Percentiles rank a stretch among this genome's conserved stretches.
Evolutionary conservation across 2,888 invertebrate species (phyloP).

Genomic region (Malthinus seriepunctatus): DNA sequence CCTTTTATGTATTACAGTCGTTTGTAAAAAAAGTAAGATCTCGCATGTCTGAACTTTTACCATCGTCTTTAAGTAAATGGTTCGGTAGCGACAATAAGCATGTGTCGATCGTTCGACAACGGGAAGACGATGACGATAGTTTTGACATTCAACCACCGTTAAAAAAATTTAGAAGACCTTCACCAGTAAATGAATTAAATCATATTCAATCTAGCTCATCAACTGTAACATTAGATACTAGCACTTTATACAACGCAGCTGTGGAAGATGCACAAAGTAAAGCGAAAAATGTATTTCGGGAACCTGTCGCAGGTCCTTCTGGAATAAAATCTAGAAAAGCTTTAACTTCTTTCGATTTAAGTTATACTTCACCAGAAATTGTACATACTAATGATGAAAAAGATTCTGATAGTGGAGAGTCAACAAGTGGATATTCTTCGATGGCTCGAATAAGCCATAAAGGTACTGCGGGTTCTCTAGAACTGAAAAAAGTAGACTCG

Average conservation of each 20-base stretch:
- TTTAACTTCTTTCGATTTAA: slow-evolving; percentile 18
- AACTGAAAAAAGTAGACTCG: slow-evolving; percentile 21
- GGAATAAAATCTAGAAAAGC: slow-evolving; percentile 42
- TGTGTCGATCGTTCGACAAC: slow-evolving; percentile 46
- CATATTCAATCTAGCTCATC: neutral
- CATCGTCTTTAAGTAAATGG: slow-evolving; percentile 63
- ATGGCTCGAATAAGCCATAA: slow-evolving; percentile 48
- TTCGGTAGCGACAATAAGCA: slow-evolving; percentile 48
- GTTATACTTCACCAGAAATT: neutral
- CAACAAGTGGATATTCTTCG: slow-evolving; percentile 63
- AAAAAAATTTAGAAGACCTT: slow-evolving; percentile 51
- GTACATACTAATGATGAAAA: slow-evolving; percentile 50
- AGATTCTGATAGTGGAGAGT: slow-evolving; percentile 62
- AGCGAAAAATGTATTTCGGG: slow-evolving; percentile 15
- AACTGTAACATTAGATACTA: neutral
- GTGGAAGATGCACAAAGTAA: neutral
- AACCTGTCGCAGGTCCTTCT: slow-evolving; percentile 51
- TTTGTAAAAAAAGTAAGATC: slow-evolving; percentile 71
- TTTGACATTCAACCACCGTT: slow-evolving; percentile 56
- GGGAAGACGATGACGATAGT: slow-evolving; percentile 53
- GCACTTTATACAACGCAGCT: slow-evolving; percentile 4
- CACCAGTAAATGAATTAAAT: slow-evolving; percentile 1
- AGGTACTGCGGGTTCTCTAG: slow-evolving; percentile 30
- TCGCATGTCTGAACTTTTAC: slow-evolving; percentile 65
- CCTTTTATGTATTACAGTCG: slow-evolving; percentile 59